These are phyloP conservation scores for Gallinago media DNA, from an alignment of 2,113 vertebrate genomes.

Conservation along the genomic window DNA sequence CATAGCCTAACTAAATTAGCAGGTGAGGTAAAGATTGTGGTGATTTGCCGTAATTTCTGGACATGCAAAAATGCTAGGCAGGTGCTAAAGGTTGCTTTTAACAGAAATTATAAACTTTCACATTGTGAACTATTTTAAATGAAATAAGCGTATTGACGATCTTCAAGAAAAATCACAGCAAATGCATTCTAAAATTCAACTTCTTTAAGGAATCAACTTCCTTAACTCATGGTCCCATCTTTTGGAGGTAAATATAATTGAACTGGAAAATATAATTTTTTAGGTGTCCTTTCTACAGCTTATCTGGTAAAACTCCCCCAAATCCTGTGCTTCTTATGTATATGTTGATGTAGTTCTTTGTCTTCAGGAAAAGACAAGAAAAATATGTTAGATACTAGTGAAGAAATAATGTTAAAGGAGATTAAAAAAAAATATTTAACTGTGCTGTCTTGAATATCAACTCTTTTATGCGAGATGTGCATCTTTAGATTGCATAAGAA, in stretches of 20 bases:
- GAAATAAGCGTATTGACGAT: background rate
- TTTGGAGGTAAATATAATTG: background rate
- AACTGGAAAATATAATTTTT: background rate
- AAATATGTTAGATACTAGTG: background rate
- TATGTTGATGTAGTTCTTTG: background rate
- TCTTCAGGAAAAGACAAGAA: background rate
- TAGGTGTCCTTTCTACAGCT: background rate
- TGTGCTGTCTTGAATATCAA: background rate
- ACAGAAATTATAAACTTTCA: background rate
- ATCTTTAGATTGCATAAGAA: background rate
- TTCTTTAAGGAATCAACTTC: no score
- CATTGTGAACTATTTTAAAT: background rate
- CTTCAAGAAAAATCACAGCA: background rate
- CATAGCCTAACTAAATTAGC: background rate
- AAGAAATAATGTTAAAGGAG: background rate
- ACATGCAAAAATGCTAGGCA: background rate
- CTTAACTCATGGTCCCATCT: background rate
- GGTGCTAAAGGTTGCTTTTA: background rate
- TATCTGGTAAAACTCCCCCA: background rate
- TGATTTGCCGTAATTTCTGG: background rate
- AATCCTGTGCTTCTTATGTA: background rate
- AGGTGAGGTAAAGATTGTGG: background rate
- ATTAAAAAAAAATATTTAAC: background rate
- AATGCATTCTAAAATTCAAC: background rate
- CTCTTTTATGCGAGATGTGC: background rate